Evolutionary conservation across 2,113 vertebrate species (phyloP), one percentile per base, ranked within the genome.

Genomic region (Silurus meridionalis): DNA sequence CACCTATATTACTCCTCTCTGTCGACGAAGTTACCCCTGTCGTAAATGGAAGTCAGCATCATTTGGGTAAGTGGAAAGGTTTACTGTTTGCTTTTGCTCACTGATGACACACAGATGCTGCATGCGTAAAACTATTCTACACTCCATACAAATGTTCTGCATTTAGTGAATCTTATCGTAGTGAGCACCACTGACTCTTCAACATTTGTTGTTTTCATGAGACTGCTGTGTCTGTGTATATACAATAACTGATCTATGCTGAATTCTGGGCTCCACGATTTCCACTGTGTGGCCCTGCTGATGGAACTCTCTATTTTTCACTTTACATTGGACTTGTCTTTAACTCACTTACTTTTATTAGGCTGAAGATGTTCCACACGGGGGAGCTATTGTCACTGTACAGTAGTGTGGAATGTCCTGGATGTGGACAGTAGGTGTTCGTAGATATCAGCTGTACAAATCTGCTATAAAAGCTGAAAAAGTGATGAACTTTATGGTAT

Each of bases 41-140:
- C 93, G 92, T 87, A 94, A 94, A 91, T 95, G 95, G 95, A 95
- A 94, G 89, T 95, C 95, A 4, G 92, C 95, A 83, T 94, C 95
- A 63, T 94, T 94, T 88, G 94, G 95, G 95, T 95, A 95, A 94
- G 93, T 91, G 17, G 1, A 87, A 90, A 61, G 71, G 21, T 92
- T 92, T 88, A 9, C 61, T 89, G 55, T 84, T 87, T n/a, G 8
- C 60, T 88, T 88, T 13, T 60, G 60, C 57, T 82, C 3, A 11
- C 72, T 85, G 72, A 23, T 23, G 15, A 52, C 23, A n/a, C 71
- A 71, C 52, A 82, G 75, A 46, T 85, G 77, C 77, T 85, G 82
- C 83, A 85, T 86, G 83, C 52, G 19, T 52, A 60, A 66, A 37
- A 85, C 37, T 63, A 61, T 53, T 72, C 25, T 83, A 23, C 55